Conservation (phyloP, 2,797 vertebrate species). For the Anas bernieri region DNA sequence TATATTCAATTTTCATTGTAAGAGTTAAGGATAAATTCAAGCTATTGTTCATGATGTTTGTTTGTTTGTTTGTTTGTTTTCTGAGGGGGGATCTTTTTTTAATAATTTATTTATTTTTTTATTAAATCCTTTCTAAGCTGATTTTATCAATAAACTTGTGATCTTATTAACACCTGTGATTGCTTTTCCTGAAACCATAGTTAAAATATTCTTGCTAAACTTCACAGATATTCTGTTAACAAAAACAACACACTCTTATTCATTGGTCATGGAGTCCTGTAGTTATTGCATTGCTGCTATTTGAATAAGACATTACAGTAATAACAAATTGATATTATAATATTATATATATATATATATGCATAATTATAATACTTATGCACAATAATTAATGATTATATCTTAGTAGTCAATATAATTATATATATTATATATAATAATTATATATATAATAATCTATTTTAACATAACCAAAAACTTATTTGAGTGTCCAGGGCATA, state of each 20-base stretch:
- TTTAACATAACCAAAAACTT: neutral
- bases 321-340: neutral
- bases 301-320: slow-evolving; percentile 9
- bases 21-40: neutral
- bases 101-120: neutral
- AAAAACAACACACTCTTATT: neutral
- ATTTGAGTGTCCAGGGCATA: neutral
- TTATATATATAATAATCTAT: neutral
- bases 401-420: too few relatives aligned
- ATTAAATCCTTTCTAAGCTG: neutral
- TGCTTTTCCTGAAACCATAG: slow-evolving; percentile 42
- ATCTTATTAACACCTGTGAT: slow-evolving; percentile 69
- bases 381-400: too few relatives aligned
- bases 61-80: neutral
- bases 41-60: neutral
- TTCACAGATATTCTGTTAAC: slow-evolving; percentile 58
- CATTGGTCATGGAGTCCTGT: neutral
- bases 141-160: slow-evolving; percentile 74
- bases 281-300: neutral
- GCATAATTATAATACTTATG: too few relatives aligned
- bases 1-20: neutral
- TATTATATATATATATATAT: too few relatives aligned
- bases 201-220: slow-evolving; percentile 61
- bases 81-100: too few relatives aligned
- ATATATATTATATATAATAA: neutral